Base-by-base conservation (phyloP, 2,888 invertebrate genomes). In the Hofmannophila pseudospretella region DNA sequence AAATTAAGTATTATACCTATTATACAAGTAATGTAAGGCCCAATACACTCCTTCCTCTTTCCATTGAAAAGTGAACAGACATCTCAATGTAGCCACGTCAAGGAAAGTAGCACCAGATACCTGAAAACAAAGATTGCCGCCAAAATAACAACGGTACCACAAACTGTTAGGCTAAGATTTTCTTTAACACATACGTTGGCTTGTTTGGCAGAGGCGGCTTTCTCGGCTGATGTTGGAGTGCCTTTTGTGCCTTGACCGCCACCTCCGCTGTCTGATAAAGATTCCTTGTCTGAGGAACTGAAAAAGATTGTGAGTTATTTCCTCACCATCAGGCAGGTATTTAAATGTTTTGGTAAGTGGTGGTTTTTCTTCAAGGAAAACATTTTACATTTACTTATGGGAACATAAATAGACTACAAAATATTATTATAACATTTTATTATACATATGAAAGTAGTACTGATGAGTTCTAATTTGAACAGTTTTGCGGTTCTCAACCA, bases 41-140 rank as follows among this genome's bases (percentile, higher is more conserved):
- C 99, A 99, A 72, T 95, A 96, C 7, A 99, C 94, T 0, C 99
- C 99, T 70, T 99, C 98, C 68, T 99, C 98, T 66, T 96, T 94
- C 99, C 99, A 99, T 64, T 98, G 97, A 0, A 96, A 91, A 42
- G 98, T 94, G 67, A 99, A 98, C 8, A 99, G 89, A 68, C 99
- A 98, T 34, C 99, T 90, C 36, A 99, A 78, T 0, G 99, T 98
- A 2, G 98, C 97, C 0, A 99, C 96, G 73, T 99, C 99, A 38
- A 99, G 88, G 72, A 97, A 98, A 1, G 97, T 98, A 0, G 99
- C 99, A 11, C 95, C 93, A 8, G 92, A 89, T 1, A 94, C 88
- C 82, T 95, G 90, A 8, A 54, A 40, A 23, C 4, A 23, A 23
- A 23, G n/a, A n/a, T 23, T 23, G 3, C n/a, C 1, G 8, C 3